phyloP scores from a whole-genome alignment of 2,797 vertebrate species.

The Heteromormyrus szaboi region DNA sequence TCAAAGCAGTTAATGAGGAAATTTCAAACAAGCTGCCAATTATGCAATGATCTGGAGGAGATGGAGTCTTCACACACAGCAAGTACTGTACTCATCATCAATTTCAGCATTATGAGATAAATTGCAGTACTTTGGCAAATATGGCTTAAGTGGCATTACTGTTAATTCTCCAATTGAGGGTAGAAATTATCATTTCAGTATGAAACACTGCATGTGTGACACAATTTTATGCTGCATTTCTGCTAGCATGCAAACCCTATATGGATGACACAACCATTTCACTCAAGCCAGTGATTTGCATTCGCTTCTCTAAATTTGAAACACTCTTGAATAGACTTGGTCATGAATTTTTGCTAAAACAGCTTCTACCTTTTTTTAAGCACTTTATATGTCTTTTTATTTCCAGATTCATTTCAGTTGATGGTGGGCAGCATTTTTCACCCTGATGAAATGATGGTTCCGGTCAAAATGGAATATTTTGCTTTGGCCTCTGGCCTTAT shows the following conservation, averaged over 20 bases:
- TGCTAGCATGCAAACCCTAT: not conserved
- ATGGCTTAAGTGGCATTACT: conserved; percentile 2
- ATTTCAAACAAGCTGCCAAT: conserved; percentile 6
- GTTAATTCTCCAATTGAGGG: not conserved
- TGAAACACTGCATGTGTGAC: not conserved
- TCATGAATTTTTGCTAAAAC: not conserved
- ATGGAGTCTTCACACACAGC: not conserved
- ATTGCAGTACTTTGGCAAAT: not conserved
- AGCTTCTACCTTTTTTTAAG: not conserved
- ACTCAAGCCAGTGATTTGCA: not conserved
- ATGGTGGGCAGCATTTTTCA: not conserved
- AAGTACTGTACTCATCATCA: not conserved
- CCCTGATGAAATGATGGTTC: not conserved
- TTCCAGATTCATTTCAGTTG: not conserved
- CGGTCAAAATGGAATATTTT: not conserved
- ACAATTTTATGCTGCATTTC: not conserved
- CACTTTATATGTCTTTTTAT: not conserved
- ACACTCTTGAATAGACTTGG: not conserved
- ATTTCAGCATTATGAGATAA: not conserved
- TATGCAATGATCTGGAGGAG: not conserved
- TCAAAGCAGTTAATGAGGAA: not conserved
- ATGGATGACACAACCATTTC: not conserved
- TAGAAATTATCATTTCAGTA: not conserved
- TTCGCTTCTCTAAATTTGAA: not conserved
- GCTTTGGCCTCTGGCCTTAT: not conserved